These are phyloP conservation scores for Sinella curviseta DNA, from an alignment of 1,140 invertebrate genomes.

Conservation along the genomic window DNA sequence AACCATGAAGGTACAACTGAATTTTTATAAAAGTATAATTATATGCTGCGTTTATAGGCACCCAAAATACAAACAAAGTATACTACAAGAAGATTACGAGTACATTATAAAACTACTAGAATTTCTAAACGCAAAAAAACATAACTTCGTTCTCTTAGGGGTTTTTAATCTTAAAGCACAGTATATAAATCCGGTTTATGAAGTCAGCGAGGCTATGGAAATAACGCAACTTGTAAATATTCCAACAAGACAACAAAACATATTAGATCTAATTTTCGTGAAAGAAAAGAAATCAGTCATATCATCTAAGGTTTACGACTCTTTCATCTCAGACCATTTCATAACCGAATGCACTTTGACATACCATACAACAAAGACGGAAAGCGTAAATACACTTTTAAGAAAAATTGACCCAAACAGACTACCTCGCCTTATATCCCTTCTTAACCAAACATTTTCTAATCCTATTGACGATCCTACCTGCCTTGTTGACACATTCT, in stretches of 20 bases:
- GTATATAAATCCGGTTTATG: not conserved
- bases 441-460: not conserved
- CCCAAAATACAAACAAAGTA: not conserved
- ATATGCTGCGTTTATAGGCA: not conserved
- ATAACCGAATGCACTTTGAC: not conserved
- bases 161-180: slow-evolving; percentile 1
- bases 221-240: not conserved
- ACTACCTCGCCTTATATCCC: not conserved
- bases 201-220: not conserved
- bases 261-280: slow-evolving; percentile 1
- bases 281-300: not conserved
- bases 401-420: not conserved
- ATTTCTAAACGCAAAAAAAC: not conserved
- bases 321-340: not conserved
- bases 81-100: not conserved
- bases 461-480: not conserved
- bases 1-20: not conserved
- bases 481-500: not conserved
- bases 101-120: not conserved
- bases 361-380: not conserved
- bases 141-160: not conserved
- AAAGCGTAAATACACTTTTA: not conserved
- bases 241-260: not conserved
- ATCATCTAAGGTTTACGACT: not conserved
- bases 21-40: not conserved